Evolutionary conservation across 1,140 invertebrate genomes (phyloP).

Genomic region (Trissolcus basalis): DNA sequence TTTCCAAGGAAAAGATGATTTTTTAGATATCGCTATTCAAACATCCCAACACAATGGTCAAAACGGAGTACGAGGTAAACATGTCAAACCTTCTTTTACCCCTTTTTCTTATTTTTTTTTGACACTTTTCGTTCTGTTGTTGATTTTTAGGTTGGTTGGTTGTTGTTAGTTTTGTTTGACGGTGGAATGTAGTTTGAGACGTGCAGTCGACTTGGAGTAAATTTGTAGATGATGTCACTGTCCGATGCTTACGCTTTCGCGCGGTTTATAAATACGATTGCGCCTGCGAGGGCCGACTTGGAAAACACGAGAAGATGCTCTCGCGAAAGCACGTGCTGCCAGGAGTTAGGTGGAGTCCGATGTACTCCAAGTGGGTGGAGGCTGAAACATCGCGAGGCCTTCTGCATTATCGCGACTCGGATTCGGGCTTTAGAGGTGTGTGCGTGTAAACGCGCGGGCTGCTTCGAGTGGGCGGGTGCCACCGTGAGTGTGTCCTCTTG

Average conservation of each 20-base stretch:
- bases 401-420: constrained; percentile 66
- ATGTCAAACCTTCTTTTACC: not conserved
- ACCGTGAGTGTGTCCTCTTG: constrained; percentile 66
- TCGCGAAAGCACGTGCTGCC: constrained; percentile 68
- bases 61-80: constrained; percentile 51
- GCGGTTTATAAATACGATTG: constrained; percentile 18
- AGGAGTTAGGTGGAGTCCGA: constrained; percentile 73
- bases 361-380: constrained; percentile 72
- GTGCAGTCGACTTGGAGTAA: no score
- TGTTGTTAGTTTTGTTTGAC: no score
- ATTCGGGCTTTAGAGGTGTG: constrained; percentile 56
- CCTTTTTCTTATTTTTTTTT: not conserved
- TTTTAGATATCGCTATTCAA: not conserved
- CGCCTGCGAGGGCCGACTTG: not conserved
- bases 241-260: constrained; percentile 13
- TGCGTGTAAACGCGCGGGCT: constrained; percentile 57
- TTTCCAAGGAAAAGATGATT: not conserved
- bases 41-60: constrained; percentile 33
- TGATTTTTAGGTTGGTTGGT: not conserved
- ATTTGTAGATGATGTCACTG: constrained; percentile 33
- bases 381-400: constrained; percentile 69
- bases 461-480: constrained; percentile 71
- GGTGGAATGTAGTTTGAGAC: no score
- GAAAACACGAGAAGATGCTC: constrained; percentile 27
- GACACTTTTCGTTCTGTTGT: not conserved